Base-by-base conservation (phyloP, 2,797 vertebrate genomes). In the Poecilia velifera region DNA sequence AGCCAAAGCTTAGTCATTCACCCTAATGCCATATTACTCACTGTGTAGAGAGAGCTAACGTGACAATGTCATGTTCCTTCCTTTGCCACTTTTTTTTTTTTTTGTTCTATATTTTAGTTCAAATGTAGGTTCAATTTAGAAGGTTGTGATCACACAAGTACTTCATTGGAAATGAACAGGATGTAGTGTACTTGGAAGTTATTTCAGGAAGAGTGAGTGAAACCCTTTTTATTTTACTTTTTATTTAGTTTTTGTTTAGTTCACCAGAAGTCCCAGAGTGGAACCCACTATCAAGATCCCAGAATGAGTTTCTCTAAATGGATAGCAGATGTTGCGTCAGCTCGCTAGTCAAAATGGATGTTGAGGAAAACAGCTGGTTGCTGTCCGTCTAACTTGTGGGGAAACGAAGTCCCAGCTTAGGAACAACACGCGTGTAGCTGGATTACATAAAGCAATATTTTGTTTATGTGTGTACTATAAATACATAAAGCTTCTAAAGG, bases 1-100 rank as follows among this genome's bases (percentile, higher is more conserved):
- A 71, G 79, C 41, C 80, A 31, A 62, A 66, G 82, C 62, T 74
- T 62, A 85, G 86, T 92, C 86, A 93, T 86, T 81, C 84, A 49
- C 80, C 78, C 86, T 82, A 87, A 53, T 80, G 0, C 13, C 74
- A 55, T 66, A 34, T 94, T 92, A 92, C 84, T 94, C 91, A 91
- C 41, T 47, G 34, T 79, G 64, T 66, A 74, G 73, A 70, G 34
- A 0, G 62, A 76, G 62, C 75, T 75, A 84, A 34, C 28, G 28
- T 18, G 51, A 41, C 77, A 72, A 74, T 51, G 49, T 82, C 66
- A 83, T 71, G 6, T 22, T 72, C 36, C 39, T 49, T 57, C 59
- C 39, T 74, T 28, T 74, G 34, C 43, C 2, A 16, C 1, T 31
- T 62, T 72, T 77, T 12, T 62, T 72, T 77, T 12, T 7, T 45